A percentile compares a stretch with the other conserved stretches of the same genome.
phyloP scores from a whole-genome alignment of 2,797 vertebrate species.

The Percopsis omiscomaycus region DNA sequence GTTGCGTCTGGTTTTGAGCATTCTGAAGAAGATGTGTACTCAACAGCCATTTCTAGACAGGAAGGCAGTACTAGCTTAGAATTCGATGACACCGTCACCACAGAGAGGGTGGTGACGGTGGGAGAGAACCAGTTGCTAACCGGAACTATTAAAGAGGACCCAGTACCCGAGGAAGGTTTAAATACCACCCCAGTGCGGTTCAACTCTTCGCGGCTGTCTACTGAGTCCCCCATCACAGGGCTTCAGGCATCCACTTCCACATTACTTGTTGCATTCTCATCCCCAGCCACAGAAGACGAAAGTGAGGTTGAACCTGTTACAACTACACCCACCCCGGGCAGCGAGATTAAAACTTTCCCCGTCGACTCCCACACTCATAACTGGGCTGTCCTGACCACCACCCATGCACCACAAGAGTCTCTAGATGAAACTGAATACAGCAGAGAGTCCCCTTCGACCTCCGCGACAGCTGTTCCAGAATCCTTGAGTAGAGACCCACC shows the following conservation, averaged over 20 bases:
- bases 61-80: conserved; percentile 67
- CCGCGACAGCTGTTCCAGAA: conserved; percentile 13
- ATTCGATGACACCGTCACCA: conserved; percentile 36
- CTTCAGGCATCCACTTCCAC: conserved; percentile 42
- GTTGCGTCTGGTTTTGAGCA: conserved; percentile 8
- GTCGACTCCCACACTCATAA: conserved; percentile 53
- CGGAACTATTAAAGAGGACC: conserved; percentile 22
- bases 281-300: conserved; percentile 54
- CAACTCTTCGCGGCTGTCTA: conserved; percentile 29
- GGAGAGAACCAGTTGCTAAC: conserved; percentile 40
- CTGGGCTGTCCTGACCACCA: conserved; percentile 51
- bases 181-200: conserved; percentile 33
- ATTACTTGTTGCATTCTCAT: conserved; percentile 34
- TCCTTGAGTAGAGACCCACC: conserved; percentile 22
- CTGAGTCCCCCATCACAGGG: conserved; percentile 18
- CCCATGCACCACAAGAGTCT: conserved; percentile 60
- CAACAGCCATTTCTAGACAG: conserved; percentile 40
- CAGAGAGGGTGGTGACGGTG: conserved; percentile 29
- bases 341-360: conserved; percentile 59
- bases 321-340: conserved; percentile 12
- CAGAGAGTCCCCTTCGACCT: conserved; percentile 29
- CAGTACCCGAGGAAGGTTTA: conserved; percentile 28
- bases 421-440: conserved; percentile 62
- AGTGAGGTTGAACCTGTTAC: conserved; percentile 58
- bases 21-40: conserved; percentile 32